Evolutionary conservation across 2,113 vertebrate species (phyloP).

Genomic region (Mormoops blainvillei): DNA sequence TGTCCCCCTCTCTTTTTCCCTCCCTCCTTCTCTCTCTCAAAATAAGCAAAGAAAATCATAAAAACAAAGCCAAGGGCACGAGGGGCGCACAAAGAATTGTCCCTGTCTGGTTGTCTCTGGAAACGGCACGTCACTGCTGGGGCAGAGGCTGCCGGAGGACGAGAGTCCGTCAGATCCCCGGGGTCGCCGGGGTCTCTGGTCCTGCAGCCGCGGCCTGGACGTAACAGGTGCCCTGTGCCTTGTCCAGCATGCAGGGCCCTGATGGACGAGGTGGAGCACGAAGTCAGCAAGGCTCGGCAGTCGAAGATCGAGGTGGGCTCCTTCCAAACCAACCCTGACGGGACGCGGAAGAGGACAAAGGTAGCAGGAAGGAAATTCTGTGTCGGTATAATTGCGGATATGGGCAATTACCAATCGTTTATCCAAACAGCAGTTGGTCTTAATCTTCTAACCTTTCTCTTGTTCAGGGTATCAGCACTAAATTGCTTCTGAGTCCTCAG

Average conservation of each 20-base stretch:
- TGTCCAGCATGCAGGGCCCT: constrained; percentile 85
- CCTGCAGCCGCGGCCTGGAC: too few species aligned
- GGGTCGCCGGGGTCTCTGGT: not conserved
- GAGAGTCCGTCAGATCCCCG: fast-evolving
- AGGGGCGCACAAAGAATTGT: not conserved
- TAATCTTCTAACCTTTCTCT: constrained; percentile 87
- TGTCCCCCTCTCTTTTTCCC: too few species aligned
- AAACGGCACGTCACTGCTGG: fast-evolving
- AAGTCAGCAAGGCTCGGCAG: constrained; percentile 88
- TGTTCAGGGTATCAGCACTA: constrained; percentile 84
- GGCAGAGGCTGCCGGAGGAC: not conserved
- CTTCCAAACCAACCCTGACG: constrained; percentile 89
- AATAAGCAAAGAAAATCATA: too few species aligned
- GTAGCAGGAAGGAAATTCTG: constrained; percentile 82
- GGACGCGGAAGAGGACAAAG: constrained; percentile 89
- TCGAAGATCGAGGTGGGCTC: constrained; percentile 90
- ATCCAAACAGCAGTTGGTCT: constrained; percentile 88
- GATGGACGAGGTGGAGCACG: constrained; percentile 84
- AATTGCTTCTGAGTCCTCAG: constrained; percentile 87
- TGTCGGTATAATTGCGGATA: constrained; percentile 82
- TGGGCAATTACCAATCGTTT: constrained; percentile 87
- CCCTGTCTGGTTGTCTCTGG: not conserved
- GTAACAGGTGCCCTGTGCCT: not conserved
- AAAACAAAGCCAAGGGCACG: too few species aligned
- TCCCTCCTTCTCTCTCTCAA: too few species aligned